Percentiles rank a stretch among this genome's conserved stretches.
Evolutionary conservation across 2,113 vertebrate species (phyloP).

Genomic region (Tachuris rubrigastra): DNA sequence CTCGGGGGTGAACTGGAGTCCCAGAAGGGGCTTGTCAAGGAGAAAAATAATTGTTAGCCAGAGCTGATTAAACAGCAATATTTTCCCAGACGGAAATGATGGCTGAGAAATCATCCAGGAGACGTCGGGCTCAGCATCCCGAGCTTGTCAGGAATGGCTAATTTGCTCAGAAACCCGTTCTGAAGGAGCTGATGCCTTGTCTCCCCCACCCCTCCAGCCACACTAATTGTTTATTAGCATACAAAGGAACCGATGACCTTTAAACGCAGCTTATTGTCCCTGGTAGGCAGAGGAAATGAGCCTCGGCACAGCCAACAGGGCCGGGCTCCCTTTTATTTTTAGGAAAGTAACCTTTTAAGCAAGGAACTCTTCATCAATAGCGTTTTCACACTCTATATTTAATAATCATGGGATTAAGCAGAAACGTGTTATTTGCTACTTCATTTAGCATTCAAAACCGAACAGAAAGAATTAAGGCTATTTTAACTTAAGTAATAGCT

Average conservation of each 20-base stretch:
- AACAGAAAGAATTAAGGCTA: not conserved
- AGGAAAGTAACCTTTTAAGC: conserved; percentile 58
- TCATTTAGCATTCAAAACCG: not conserved
- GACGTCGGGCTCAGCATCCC: not conserved
- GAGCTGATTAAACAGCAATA: conserved; percentile 49
- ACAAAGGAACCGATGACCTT: conserved; percentile 63
- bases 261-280: conserved; percentile 27
- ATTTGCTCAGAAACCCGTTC: not conserved
- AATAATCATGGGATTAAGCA: not conserved
- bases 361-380: conserved; percentile 8
- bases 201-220: not conserved
- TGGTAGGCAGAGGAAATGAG: conserved; percentile 39
- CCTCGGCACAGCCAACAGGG: not conserved
- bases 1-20: not conserved
- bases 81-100: not conserved
- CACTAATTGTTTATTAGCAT: conserved; percentile 67
- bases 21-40: conserved; percentile 29
- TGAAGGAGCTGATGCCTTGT: not conserved
- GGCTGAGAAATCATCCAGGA: not conserved
- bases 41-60: conserved; percentile 52
- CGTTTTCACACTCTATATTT: not conserved
- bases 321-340: conserved; percentile 28
- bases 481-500: not conserved
- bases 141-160: not conserved
- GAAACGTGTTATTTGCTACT: not conserved